Evolutionary conservation across 1,140 invertebrate genomes (phyloP), one percentile per base, ranked within the genome.

Genomic region (Lanistes nyassanus): DNA sequence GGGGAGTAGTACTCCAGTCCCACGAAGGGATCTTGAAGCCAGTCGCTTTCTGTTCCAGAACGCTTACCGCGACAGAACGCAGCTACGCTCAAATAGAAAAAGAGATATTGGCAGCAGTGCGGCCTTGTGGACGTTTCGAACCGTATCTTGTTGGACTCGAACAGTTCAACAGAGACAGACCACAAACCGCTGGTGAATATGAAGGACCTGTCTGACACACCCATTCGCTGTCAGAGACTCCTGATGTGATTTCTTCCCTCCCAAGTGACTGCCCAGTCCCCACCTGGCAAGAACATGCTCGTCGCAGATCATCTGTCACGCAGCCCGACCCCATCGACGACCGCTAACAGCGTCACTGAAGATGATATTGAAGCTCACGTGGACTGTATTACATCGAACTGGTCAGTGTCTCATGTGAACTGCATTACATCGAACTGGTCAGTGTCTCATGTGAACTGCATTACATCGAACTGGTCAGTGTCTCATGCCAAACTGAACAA

Each of bases 81-180:
- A 90, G 87, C 62, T 91, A 92, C 80, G 81, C 87, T 21, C 88
- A 90, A 76, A 89, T 91, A 37, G 90, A 92, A 64, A 91, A 88
- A 81, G 91, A 93, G 85, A 90, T 86, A 6, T 79, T 91, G 29
- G 88, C 89, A 16, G 84, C 91, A 23, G 76, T 91, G 0, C 92
- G 88, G 83, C 88, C 87, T 3, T 86, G 92, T 29, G 85, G 87
- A 69, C 89, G 90, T 80, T 92, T 92, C 82, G 83, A 89, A n/a
- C 78, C 90, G 58, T 92, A 90, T 80, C 66, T 91, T 13, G 88
- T 81, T 79, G 91, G 88, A 66, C 82, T 81, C 29, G 77, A 82
- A 6, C 55, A 55, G 19, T 76, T n/a, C n/a, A n/a, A n/a, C n/a
- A n/a, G n/a, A n/a, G n/a, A n/a, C n/a, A n/a, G n/a, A n/a, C 68